Conservation (phyloP, 2,888 invertebrate genomes). For the Odontothrips loti region DNA sequence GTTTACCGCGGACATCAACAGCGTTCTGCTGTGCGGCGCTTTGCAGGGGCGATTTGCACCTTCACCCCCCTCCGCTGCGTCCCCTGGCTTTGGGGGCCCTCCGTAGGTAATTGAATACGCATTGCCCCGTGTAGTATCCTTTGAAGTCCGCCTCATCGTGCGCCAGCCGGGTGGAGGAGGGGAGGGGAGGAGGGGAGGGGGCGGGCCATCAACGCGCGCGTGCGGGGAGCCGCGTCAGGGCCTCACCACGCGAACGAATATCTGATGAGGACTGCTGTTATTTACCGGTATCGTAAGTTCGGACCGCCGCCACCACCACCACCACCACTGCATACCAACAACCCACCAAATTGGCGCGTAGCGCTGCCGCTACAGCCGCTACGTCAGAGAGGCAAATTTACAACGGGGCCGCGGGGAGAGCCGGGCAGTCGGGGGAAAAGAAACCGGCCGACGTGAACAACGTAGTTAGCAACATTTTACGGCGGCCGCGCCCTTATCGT, state of each 20-base stretch:
- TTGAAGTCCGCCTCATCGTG: not conserved
- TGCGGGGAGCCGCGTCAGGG: too few species aligned
- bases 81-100: not conserved
- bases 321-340: too few species aligned
- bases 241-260: not conserved
- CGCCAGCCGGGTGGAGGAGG: not conserved
- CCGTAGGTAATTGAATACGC: constrained; percentile 21
- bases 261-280: not conserved
- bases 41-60: not conserved
- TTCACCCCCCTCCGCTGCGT: not conserved
- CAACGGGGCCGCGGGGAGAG: not conserved
- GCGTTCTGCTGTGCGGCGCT: not conserved
- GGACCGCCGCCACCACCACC: not conserved
- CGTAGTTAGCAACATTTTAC: constrained; percentile 20
- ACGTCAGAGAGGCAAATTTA: too few species aligned
- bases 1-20: not conserved
- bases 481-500: not conserved
- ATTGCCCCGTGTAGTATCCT: not conserved
- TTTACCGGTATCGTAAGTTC: constrained; percentile 4
- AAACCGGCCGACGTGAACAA: not conserved
- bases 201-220: too few species aligned
- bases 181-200: not conserved
- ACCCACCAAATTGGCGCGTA: too few species aligned
- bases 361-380: too few species aligned
- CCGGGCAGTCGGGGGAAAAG: not conserved